A percentile compares a stretch with the other conserved stretches of the same genome.
Conservation (phyloP, 2,113 vertebrate genomes). For the Laticauda laticaudata region DNA sequence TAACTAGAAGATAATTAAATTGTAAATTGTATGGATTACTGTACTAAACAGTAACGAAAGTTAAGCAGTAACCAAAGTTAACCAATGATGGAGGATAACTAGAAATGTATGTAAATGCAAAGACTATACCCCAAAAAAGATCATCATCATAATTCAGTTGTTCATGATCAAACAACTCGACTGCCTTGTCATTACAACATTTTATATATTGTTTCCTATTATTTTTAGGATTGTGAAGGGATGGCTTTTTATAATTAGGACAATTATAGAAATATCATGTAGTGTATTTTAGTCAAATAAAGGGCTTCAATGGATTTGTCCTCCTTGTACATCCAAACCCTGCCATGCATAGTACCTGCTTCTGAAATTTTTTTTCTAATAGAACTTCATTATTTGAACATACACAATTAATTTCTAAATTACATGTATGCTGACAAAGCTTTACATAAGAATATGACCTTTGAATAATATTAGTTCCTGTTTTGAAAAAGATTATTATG, state of each 20-base stretch:
- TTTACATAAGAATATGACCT: conserved; percentile 47
- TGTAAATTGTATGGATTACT: too few species aligned
- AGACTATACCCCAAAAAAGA: too few species aligned
- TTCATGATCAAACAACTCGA: too few species aligned
- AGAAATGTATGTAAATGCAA: too few species aligned
- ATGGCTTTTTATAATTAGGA: not conserved
- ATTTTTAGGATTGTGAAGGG: not conserved
- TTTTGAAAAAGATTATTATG: conserved; percentile 45
- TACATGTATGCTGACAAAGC: conserved; percentile 10
- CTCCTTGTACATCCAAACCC: not conserved
- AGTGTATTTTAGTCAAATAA: not conserved
- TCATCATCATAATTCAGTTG: too few species aligned
- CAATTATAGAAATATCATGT: not conserved
- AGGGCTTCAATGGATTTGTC: not conserved
- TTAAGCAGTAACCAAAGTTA: too few species aligned
- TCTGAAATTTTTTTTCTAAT: not conserved
- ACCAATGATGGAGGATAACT: too few species aligned
- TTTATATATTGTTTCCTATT: not conserved
- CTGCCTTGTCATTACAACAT: not conserved
- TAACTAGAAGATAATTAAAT: too few species aligned
- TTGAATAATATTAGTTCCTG: conserved; percentile 51
- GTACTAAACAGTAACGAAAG: too few species aligned
- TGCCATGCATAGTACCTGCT: not conserved
- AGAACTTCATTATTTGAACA: not conserved
- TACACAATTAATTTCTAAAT: not conserved